Evolutionary conservation across 1,140 invertebrate species (phyloP).

Genomic region (Drosophila baimaii): DNA sequence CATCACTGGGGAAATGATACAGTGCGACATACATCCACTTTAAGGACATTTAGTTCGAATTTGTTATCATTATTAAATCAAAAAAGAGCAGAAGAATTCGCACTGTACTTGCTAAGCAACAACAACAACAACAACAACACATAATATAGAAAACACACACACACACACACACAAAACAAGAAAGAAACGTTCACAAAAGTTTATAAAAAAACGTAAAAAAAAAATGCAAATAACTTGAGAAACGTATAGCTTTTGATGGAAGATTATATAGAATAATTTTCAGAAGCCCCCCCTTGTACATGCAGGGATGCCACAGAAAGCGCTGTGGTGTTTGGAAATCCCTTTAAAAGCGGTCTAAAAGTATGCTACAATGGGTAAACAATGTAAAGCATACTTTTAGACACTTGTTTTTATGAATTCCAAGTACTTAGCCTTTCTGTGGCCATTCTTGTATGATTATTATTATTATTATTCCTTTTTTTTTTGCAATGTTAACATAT

Average conservation of each 20-base stretch:
- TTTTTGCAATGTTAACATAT: constrained; percentile 38
- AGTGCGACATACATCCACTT: constrained; percentile 17
- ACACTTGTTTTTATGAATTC: too few species aligned
- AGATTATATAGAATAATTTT: constrained; percentile 30
- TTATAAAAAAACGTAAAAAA: neutral
- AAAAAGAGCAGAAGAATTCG: constrained; percentile 1
- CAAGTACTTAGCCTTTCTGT: neutral
- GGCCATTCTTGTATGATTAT: neutral
- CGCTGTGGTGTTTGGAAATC: neutral
- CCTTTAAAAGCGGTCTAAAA: too few species aligned
- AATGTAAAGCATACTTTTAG: neutral
- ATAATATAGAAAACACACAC: constrained; percentile 12
- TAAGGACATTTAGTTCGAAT: constrained; percentile 19
- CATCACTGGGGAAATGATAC: constrained; percentile 1
- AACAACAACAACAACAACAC: neutral
- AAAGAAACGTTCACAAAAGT: constrained; percentile 46
- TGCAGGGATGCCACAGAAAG: neutral
- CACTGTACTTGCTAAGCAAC: constrained; percentile 10
- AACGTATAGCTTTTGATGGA: constrained; percentile 32
- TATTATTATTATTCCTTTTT: constrained; percentile 13
- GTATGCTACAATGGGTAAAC: too few species aligned
- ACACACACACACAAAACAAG: constrained; percentile 34
- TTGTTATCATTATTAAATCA: constrained; percentile 19
- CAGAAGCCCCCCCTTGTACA: constrained; percentile 6
- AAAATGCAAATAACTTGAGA: constrained; percentile 18